These are phyloP conservation scores for Paedocypris sp. DNA, from an alignment of 2,113 vertebrate genomes.

Conservation along the genomic window DNA sequence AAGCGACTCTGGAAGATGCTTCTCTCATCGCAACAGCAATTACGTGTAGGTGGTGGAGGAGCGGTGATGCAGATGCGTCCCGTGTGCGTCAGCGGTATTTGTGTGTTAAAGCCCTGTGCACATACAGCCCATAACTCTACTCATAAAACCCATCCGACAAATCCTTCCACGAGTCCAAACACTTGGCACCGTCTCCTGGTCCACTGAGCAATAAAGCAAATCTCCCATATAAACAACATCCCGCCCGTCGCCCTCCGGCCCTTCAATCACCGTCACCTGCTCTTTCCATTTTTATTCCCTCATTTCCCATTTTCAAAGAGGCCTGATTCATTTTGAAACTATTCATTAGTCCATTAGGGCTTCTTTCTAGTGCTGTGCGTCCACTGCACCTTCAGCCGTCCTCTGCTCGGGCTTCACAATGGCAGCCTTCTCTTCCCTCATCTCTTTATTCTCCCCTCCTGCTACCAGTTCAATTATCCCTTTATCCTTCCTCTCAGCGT, in stretches of 20 bases:
- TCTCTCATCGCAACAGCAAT: neutral
- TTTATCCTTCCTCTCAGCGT: slow-evolving; percentile 8
- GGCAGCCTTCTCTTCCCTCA: neutral
- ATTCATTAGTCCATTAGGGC: slow-evolving; percentile 14
- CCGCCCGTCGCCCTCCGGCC: neutral
- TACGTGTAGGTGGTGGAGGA: neutral
- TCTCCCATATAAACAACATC: slow-evolving; percentile 25
- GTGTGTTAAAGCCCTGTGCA: slow-evolving; percentile 36
- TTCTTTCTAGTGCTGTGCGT: neutral
- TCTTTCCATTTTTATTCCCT: slow-evolving; percentile 5
- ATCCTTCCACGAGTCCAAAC: slow-evolving; percentile 20
- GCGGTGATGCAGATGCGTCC: slow-evolving; percentile 37
- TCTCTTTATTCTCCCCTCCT: neutral
- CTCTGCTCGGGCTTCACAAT: neutral
- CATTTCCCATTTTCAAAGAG: neutral
- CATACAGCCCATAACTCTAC: neutral
- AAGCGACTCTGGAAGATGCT: neutral
- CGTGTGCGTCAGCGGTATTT: slow-evolving; percentile 38
- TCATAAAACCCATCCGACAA: neutral
- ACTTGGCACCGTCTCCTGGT: slow-evolving; percentile 28
- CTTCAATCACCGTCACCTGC: slow-evolving; percentile 2
- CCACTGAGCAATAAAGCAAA: neutral
- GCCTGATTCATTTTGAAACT: neutral
- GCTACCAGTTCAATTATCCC: neutral
- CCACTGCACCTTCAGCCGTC: neutral